Evolutionary conservation across 2,797 vertebrate genomes (phyloP), one percentile per base, ranked within the genome.

Genomic region (Coreius guichenoti): DNA sequence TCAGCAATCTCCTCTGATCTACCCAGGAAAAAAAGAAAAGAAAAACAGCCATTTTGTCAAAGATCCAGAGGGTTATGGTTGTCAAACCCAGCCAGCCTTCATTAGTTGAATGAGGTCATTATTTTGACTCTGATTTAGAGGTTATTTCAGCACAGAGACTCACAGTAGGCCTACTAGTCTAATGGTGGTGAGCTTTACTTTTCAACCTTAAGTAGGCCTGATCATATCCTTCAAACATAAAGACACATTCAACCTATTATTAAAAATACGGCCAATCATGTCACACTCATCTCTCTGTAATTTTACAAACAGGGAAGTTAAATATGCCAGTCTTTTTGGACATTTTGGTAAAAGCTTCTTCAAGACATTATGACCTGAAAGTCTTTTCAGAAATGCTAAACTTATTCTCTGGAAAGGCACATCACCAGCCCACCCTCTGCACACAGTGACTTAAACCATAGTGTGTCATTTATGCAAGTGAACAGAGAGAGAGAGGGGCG

Each of bases 41-140:
- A 65, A 80, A 67, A 47, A 13, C 26, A 65, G n/a, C n/a, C 54
- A 29, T 63, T 74, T 80, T 83, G 80, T 79, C 86, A 85, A 45
- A 74, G 74, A 67, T 91, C 91, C 92, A 90, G 88, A 90, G 89
- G 89, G 91, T 88, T 90, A 80, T 7, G 85, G 83, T 84, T 51
- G 56, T 85, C 82, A 63, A 82, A 82, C 82, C 83, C 76, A 68
- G 87, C 90, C 86, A 88, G 84, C 77, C 84, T 90, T 90, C 86
- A 90, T 90, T 89, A 89, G 92, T 90, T 89, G 93, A 94, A 94
- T 90, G 90, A 94, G 92, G 92, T 94, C 92, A 92, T 93, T 93
- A 91, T 91, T 89, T 88, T 90, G 63, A 83, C 83, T 87, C 80
- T 84, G 89, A 90, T 89, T 89, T 87, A 84, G 67, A 76, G 61